Percentiles rank a stretch among this genome's conserved stretches.
phyloP scores from a whole-genome alignment of 2,113 vertebrate species.

The Nestor notabilis region DNA sequence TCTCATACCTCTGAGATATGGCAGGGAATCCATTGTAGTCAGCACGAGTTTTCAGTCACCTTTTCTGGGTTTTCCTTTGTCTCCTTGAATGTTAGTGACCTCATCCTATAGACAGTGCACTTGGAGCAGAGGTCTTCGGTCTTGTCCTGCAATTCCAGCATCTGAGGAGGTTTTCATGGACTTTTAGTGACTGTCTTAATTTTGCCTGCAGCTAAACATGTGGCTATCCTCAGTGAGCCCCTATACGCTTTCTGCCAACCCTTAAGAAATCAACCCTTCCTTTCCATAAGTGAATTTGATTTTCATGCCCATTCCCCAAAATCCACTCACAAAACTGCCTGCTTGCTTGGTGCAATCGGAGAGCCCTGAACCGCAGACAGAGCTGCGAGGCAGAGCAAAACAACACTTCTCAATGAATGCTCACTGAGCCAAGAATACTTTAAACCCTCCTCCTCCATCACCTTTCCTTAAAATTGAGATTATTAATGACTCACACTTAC shows the following conservation, averaged over 20 bases:
- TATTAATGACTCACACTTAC: conserved; percentile 61
- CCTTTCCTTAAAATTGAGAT: conserved; percentile 35
- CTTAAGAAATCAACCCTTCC: background rate
- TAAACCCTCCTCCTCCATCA: background rate
- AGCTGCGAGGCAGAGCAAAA: background rate
- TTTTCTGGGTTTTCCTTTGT: background rate
- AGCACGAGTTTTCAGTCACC: fast-evolving
- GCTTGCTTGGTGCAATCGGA: background rate
- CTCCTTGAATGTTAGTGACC: background rate
- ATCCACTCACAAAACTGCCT: background rate
- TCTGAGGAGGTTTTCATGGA: background rate
- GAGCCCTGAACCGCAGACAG: background rate
- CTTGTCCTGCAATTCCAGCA: background rate
- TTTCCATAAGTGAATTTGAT: background rate
- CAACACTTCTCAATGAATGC: background rate
- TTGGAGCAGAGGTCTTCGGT: background rate
- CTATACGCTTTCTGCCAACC: background rate
- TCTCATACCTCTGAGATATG: background rate
- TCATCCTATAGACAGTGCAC: background rate
- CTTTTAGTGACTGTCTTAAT: background rate
- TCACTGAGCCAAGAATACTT: background rate
- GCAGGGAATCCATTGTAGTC: background rate
- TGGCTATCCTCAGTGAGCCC: background rate
- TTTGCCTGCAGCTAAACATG: background rate
- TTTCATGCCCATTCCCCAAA: background rate